Base-by-base conservation (phyloP, 2,113 vertebrate species). In the Azemiops feae region DNA sequence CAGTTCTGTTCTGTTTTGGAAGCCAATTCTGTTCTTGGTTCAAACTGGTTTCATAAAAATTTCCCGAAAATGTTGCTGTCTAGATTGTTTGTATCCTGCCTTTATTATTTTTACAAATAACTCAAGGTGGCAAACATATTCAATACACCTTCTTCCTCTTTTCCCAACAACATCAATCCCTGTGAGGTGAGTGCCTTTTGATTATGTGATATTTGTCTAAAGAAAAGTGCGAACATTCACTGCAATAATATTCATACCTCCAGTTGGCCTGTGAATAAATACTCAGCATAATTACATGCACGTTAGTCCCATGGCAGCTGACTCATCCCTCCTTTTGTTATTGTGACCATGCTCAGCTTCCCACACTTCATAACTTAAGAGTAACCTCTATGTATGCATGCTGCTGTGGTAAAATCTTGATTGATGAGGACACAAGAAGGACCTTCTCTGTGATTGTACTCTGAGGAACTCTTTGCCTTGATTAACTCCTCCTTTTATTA, bases 31-130 rank as follows among this genome's bases (percentile, higher is more conserved):
- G 4, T 55, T 91, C 88, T 6, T 0, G 4, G 47, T 0, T 23
- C 53, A 90, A 87, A 55, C 23, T 91, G 52, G 34, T 47, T 89
- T 1, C 27, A 30, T 11, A n/a, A 22, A 47, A 94, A 39, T 0
- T 52, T 86, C 45, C 89, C 87, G 50, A 94, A 95, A 89, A 39
- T 27, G 22, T 89, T 54, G 1, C 30, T 91, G 60, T 64, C 91
- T n/a, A 52, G 27, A 52, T 50, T 50, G 27, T 64, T 64, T 69
- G 27, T 69, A 69, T 69, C 30, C 60, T 9, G 1, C 64, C 12
- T n/a, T 69, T 69, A 69, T 34, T 69, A 69, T 69, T 69, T 69
- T 69, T 69, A 69, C 12, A 34, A 34, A 34, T 34, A 69, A 69
- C 14, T 69, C 60, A n/a, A 69, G 11, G 27, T 69, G 60, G 11